Base-by-base conservation (phyloP, 2,113 vertebrate species). In the Prietella phreatophila region DNA sequence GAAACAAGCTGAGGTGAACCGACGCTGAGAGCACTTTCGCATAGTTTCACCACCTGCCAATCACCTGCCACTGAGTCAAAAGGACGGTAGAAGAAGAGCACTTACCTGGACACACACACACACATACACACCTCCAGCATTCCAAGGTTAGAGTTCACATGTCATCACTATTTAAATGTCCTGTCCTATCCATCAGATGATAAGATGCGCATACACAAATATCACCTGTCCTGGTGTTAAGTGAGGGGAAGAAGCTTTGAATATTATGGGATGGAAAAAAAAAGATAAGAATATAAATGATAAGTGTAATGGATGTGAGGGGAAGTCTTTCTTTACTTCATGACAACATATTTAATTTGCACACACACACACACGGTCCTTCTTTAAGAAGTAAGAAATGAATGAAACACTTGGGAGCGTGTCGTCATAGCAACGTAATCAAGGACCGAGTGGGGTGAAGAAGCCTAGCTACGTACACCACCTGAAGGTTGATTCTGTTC, bases 251-350 rank as follows among this genome's bases (percentile, higher is more conserved):
- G 47, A 13, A 81, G 80, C 63, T 90, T 84, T 89, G 91, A 89
- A 93, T 93, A 93, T 92, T 93, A 93, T 92, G 90, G 92, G 85
- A 88, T 89, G 89, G 91, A 56, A 89, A 42, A 91, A 47, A 82
- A 88, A 88, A 88, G 88, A 89, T 91, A 89, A 91, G 91, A 60
- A 20, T 36, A 91, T 87, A 20, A 53, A 91, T 87, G 90, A 91
- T 90, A 92, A 92, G 93, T 89, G 93, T 95, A 95, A 95, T 94
- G 93, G 94, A 93, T 93, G 93, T 95, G 95, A 95, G 94, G 93
- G 92, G 90, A 93, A 73, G 80, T 39, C 93, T 93, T 92, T 94
- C 94, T 93, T 94, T 95, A 95, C 94, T 93, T 79, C 60, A 55
- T 33, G 47, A 81, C 42, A 63, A 47, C 69, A 83, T 47, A 53